These are phyloP conservation scores for Grammomys dolichurus DNA, from an alignment of 2,113 vertebrate species.

Conservation along the genomic window DNA sequence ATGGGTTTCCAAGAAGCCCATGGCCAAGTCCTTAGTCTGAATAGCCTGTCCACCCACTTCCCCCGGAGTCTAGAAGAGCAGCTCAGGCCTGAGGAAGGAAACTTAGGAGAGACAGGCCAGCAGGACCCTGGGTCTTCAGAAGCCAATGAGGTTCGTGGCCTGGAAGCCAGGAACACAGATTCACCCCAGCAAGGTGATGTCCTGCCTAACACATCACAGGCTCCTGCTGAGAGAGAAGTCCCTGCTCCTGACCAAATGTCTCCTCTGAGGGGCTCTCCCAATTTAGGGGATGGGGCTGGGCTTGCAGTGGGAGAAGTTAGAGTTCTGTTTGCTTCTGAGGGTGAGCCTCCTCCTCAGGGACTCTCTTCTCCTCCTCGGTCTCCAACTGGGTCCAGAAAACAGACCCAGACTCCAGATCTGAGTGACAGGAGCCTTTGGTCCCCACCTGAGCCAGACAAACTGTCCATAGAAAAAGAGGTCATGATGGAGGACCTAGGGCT, in stretches of 20 bases:
- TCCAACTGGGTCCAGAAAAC: background rate
- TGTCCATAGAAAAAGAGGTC: background rate
- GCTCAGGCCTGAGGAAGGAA: background rate
- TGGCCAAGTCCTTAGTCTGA: background rate
- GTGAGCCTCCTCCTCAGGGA: background rate
- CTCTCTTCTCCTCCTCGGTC: background rate
- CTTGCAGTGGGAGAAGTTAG: background rate
- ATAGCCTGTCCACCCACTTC: background rate
- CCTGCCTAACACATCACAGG: background rate
- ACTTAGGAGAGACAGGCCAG: background rate
- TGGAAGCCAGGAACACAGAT: background rate
- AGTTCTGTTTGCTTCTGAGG: background rate
- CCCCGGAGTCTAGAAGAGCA: background rate
- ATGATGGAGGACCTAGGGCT: background rate
- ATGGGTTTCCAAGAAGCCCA: background rate
- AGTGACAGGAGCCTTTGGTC: background rate
- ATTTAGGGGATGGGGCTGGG: accelerated
- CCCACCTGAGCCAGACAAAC: background rate
- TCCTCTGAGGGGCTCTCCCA: background rate
- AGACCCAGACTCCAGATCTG: background rate
- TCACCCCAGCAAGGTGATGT: background rate
- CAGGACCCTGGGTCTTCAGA: too few relatives aligned
- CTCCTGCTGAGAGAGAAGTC: background rate
- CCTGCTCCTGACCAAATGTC: background rate
- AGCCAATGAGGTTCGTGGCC: accelerated